phyloP scores from a whole-genome alignment of 1,140 invertebrate species.

The Lutraria rhynchaena region DNA sequence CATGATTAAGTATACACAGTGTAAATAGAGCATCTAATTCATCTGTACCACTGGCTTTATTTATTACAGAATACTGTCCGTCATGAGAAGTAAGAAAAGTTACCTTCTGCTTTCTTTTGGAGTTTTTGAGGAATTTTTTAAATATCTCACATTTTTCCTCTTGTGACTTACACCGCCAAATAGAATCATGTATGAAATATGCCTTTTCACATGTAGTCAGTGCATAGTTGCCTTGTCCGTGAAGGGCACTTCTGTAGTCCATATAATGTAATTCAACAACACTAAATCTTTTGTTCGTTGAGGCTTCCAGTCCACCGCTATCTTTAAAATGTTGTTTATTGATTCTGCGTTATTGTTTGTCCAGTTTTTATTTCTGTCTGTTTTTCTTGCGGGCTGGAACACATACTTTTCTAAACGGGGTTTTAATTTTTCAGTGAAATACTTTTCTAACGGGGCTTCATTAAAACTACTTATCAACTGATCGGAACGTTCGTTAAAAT shows the following conservation, averaged over 20 bases:
- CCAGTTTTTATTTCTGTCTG: constrained; percentile 14
- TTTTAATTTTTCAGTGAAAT: constrained; percentile 20
- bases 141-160: constrained; percentile 9
- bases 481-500: constrained; percentile 3
- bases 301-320: not conserved
- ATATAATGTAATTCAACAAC: constrained; percentile 11
- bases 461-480: not conserved
- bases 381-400: constrained; percentile 3
- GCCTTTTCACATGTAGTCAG: not conserved
- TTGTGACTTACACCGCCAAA: constrained; percentile 12
- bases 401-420: not conserved
- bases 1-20: too few species aligned
- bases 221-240: constrained; percentile 11
- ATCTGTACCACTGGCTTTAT: constrained; percentile 31
- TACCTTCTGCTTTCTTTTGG: too few species aligned
- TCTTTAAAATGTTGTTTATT: constrained; percentile 21
- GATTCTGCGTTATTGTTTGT: constrained; percentile 45
- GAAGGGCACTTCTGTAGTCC: constrained; percentile 19
- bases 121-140: not conserved
- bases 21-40: too few species aligned
- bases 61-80: not conserved
- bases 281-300: constrained; percentile 21
- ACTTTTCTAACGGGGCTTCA: not conserved
- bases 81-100: too few species aligned
- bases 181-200: not conserved